Conservation (phyloP, 2,797 vertebrate genomes). For the Trichosurus vulpecula region DNA sequence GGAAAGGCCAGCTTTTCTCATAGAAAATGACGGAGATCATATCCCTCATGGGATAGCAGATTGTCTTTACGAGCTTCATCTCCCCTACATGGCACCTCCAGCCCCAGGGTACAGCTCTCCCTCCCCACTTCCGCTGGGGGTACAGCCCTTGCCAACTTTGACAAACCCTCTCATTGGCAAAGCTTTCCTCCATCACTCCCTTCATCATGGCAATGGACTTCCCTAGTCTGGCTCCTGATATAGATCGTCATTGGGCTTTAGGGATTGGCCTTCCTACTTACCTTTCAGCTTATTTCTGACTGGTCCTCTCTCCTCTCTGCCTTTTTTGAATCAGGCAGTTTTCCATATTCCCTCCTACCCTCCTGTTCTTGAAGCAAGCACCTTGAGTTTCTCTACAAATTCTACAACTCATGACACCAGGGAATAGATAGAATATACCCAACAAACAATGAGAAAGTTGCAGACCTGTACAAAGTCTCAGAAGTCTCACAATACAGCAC, state of each 20-base stretch:
- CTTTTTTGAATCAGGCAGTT: background rate
- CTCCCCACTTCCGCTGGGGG: background rate
- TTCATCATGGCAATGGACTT: background rate
- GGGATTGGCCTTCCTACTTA: background rate
- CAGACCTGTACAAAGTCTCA: background rate
- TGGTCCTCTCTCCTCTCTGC: background rate
- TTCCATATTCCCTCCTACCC: background rate
- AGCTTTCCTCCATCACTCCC: background rate
- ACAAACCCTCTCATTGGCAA: background rate
- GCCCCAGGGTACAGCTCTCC: background rate
- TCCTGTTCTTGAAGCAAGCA: background rate
- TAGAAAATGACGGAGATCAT: background rate
- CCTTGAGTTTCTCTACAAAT: background rate
- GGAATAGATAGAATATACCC: background rate
- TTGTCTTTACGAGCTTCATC: background rate
- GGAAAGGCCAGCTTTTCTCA: background rate
- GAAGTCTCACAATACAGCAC: background rate
- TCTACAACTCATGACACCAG: background rate
- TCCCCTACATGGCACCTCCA: background rate
- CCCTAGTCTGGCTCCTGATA: background rate
- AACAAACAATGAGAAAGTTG: background rate
- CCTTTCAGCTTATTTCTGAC: background rate
- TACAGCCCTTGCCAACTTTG: background rate
- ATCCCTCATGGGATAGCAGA: background rate
- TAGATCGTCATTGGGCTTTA: background rate